A percentile compares a stretch with the other conserved stretches of the same genome.
These are phyloP conservation scores for Podarcis lilfordi DNA, from an alignment of 2,797 vertebrate species.

Conservation along the genomic window DNA sequence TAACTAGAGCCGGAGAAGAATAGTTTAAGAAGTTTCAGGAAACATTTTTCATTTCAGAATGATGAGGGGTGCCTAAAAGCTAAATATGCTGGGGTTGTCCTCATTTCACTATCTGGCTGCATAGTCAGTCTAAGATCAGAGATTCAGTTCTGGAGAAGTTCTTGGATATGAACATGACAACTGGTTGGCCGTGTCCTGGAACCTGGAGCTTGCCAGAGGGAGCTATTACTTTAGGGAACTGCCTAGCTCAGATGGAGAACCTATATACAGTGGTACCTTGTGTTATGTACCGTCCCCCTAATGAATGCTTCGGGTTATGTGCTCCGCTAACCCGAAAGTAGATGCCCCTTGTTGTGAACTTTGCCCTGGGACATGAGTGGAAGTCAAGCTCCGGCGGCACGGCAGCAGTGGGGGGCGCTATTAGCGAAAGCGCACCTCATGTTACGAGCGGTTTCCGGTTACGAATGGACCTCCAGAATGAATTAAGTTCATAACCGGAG, in stretches of 20 bases:
- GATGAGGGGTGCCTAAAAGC: neutral
- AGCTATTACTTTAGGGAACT: neutral
- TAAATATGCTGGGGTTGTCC: neutral
- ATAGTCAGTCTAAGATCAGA: neutral
- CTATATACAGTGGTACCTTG: neutral
- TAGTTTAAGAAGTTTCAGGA: neutral
- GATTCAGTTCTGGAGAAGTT: neutral
- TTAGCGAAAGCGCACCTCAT: too few relatives aligned
- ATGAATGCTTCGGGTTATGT: too few relatives aligned
- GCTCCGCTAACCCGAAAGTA: too few relatives aligned
- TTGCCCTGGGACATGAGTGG: too few relatives aligned
- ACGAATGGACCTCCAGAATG: too few relatives aligned
- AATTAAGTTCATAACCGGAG: too few relatives aligned
- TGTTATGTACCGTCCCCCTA: too few relatives aligned
- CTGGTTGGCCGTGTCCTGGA: neutral
- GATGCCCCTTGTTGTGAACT: too few relatives aligned
- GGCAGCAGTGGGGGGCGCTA: too few relatives aligned
- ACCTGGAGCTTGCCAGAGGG: neutral
- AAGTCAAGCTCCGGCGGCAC: too few relatives aligned
- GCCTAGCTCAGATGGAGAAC: neutral
- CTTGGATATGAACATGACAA: neutral
- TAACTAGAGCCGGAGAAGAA: neutral
- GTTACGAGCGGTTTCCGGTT: too few relatives aligned
- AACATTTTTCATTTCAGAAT: neutral
- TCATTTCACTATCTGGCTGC: neutral